These are phyloP conservation scores for Paratilapia polleni DNA, from an alignment of 2,113 vertebrate species.

Conservation along the genomic window DNA sequence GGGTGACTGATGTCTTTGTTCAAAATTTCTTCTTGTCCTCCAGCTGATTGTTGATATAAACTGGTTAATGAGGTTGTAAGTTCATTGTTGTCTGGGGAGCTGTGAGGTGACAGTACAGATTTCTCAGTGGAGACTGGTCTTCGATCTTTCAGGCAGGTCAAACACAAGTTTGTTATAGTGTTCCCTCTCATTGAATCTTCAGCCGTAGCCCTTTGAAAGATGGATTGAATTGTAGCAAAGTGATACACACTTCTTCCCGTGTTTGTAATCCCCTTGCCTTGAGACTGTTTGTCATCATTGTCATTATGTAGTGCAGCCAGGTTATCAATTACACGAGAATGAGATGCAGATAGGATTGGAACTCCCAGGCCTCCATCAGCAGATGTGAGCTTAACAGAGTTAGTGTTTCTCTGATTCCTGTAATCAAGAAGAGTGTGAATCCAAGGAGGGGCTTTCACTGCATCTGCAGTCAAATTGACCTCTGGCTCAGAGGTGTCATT, in stretches of 20 bases:
- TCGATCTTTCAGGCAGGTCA: constrained; percentile 55
- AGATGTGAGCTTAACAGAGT: constrained; percentile 51
- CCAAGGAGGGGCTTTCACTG: constrained; percentile 45
- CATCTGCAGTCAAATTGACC: constrained; percentile 47
- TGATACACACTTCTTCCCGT: constrained; percentile 18
- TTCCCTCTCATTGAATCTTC: constrained; percentile 32
- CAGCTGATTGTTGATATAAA: constrained; percentile 5
- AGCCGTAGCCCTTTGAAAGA: constrained; percentile 38
- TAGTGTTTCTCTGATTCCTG: constrained; percentile 50
- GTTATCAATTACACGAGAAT: constrained; percentile 60
- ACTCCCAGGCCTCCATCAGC: constrained; percentile 32
- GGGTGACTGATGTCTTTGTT: constrained; percentile 3
- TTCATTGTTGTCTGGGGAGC: constrained; percentile 15
- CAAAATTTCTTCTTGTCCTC: constrained; percentile 9
- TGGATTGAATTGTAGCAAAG: constrained; percentile 23
- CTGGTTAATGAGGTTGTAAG: constrained; percentile 19
- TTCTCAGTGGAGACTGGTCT: constrained; percentile 32
- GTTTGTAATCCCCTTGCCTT: constrained; percentile 37
- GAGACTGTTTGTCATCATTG: constrained; percentile 49
- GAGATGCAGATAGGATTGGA: constrained; percentile 57
- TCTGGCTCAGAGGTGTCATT: constrained; percentile 48
- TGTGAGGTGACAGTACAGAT: constrained; percentile 24
- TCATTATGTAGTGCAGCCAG: constrained; percentile 25
- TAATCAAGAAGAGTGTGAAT: constrained; percentile 56
- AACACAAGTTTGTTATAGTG: constrained; percentile 49